A percentile compares a stretch with the other conserved stretches of the same genome.
These are phyloP conservation scores for Mus spretus DNA, from an alignment of 2,797 vertebrate genomes.

Conservation along the genomic window DNA sequence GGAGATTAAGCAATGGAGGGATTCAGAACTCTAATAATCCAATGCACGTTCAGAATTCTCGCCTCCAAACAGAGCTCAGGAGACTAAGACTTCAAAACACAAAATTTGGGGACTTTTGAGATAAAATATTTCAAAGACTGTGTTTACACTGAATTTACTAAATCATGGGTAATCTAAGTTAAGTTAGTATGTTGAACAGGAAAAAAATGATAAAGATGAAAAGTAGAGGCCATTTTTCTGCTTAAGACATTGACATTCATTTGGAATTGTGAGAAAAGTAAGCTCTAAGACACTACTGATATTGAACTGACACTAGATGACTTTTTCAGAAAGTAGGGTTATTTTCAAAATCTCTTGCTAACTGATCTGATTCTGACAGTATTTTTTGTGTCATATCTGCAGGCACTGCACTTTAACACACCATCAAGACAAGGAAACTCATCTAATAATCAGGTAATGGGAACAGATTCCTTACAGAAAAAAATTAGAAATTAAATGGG, in stretches of 20 bases:
- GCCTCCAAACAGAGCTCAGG: no score
- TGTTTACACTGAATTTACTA: not conserved
- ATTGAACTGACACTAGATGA: not conserved
- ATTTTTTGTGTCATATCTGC: not conserved
- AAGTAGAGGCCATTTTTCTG: not conserved
- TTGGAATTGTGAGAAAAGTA: not conserved
- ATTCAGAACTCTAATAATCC: not conserved
- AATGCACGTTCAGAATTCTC: not conserved
- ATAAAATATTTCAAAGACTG: not conserved
- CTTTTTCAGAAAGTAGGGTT: not conserved
- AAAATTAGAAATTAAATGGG: not conserved
- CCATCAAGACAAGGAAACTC: not conserved
- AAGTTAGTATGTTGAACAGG: not conserved
- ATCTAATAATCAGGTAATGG: constrained; percentile 72
- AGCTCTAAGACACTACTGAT: not conserved
- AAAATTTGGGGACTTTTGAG: not conserved
- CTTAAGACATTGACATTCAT: not conserved
- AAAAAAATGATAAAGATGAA: not conserved
- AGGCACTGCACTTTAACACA: constrained; percentile 63
- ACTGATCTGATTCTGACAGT: not conserved
- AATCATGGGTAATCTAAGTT: not conserved
- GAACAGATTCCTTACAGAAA: not conserved
- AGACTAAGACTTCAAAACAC: not conserved
- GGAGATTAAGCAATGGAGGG: not conserved
- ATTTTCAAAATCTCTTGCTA: not conserved